A percentile compares a stretch with the other conserved stretches of the same genome.
Conservation (phyloP, 2,888 invertebrate species). For the Phengaris arion region DNA sequence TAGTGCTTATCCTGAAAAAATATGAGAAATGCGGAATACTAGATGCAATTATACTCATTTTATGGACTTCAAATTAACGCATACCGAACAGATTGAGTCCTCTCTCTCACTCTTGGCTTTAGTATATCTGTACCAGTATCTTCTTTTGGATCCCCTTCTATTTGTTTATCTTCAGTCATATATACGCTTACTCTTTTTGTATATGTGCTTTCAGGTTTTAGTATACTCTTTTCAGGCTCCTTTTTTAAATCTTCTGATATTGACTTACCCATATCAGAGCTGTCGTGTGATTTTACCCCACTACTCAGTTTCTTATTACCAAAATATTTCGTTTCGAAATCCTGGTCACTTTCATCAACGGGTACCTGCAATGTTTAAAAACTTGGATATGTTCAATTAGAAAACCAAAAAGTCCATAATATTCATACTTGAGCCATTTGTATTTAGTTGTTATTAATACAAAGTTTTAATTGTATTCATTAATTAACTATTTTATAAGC, state of each 20-base stretch:
- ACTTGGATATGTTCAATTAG: too few species aligned
- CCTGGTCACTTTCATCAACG: conserved; percentile 64
- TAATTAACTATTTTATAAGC: too few species aligned
- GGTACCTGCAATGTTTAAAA: conserved; percentile 48
- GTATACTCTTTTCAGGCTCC: conserved; percentile 22
- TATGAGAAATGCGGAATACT: neutral
- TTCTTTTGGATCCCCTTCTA: neutral
- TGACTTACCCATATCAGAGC: conserved; percentile 34
- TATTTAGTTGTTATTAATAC: too few species aligned
- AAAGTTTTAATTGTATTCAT: neutral
- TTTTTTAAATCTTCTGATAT: conserved; percentile 27
- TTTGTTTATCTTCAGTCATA: neutral
- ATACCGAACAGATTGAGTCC: conserved; percentile 8
- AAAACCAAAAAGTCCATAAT: too few species aligned
- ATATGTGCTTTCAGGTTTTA: conserved; percentile 21
- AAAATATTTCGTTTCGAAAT: conserved; percentile 69
- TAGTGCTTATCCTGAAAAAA: conserved; percentile 53
- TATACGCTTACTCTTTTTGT: neutral
- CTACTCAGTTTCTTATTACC: conserved; percentile 51
- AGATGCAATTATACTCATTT: neutral
- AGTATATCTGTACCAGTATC: neutral
- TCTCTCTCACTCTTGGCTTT: neutral
- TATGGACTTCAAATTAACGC: neutral
- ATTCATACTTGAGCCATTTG: too few species aligned
- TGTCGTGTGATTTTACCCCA: conserved; percentile 33